A percentile compares a stretch with the other conserved stretches of the same genome.
Evolutionary conservation across 2,888 invertebrate species (phyloP).

Genomic region (Caprella mutica): DNA sequence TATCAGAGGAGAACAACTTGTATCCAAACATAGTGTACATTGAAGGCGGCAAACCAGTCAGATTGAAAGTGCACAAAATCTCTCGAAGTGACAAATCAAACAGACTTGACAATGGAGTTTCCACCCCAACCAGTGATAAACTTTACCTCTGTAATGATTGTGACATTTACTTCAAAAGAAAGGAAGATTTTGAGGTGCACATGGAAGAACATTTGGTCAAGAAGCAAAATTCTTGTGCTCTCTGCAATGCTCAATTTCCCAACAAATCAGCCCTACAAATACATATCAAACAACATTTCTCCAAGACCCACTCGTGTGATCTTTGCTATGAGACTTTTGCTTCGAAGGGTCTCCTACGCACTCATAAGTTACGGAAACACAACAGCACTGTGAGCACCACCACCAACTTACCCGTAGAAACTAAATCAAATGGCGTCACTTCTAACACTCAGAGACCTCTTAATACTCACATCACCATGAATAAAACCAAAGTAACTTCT

Average conservation of each 20-base stretch:
- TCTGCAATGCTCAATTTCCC: constrained; percentile 28
- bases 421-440: not conserved
- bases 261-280: constrained; percentile 27
- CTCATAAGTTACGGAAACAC: constrained; percentile 28
- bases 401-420: not conserved
- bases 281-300: constrained; percentile 32
- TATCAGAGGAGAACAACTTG: too few species aligned
- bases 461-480: not conserved
- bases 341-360: constrained; percentile 24
- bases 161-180: constrained; percentile 19
- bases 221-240: constrained; percentile 30
- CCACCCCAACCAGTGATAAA: constrained; percentile 19
- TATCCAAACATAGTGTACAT: constrained; percentile 9
- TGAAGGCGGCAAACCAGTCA: not conserved
- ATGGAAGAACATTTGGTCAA: constrained; percentile 32
- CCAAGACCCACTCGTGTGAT: constrained; percentile 21
- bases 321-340: constrained; percentile 28
- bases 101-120: constrained; percentile 4
- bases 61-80: not conserved
- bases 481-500: too few species aligned
- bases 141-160: constrained; percentile 29
- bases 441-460: not conserved
- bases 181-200: constrained; percentile 22
- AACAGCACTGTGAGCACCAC: constrained; percentile 5
- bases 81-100: not conserved